Evolutionary conservation across 2,113 vertebrate species (phyloP), one percentile per base, ranked within the genome.

Genomic region (Oplegnathus fasciatus): DNA sequence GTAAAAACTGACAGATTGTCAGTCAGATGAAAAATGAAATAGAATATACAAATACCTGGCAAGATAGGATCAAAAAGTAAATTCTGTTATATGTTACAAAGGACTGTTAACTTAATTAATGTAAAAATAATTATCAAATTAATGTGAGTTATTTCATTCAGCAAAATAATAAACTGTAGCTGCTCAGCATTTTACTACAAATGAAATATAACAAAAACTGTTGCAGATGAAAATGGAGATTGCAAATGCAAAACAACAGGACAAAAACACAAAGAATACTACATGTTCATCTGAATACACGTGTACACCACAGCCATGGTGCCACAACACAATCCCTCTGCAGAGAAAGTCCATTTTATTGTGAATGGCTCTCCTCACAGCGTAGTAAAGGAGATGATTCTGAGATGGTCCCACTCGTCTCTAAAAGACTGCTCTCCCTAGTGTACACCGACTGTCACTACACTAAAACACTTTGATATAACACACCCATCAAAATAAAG

Each of bases 391-490:
- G 2, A 55, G 40, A 44, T 14, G 28, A 52, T 37, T 42, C 24
- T 58, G 46, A 74, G 18, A 70, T 50, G 52, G 30, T 67, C 61
- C 26, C 24, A n/a, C 9, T 65, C 10, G 9, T 69, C 64, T 74
- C 71, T 85, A 64, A 91, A 86, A 68, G 46, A 83, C 6, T 89
- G 90, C 92, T 87, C 89, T 80, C 88, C 84, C 92, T 91, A 87
- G 92, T 92, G 92, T 85, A 87, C 80, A 85, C 34, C 52, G 22
- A 15, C 60, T 61, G 88, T 42, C 84, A 94, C 90, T 90, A 58
- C 91, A 90, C 28, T 60, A 73, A 72, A 80, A 73, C 34, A 40
- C 20, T 14, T 24, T 40, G 24, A 54, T 75, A 5, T 68, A 13
- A 77, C 22, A 54, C 68, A 9, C 34, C 24, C 28, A 26, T 42